These are phyloP conservation scores for Siniperca obscura DNA, from an alignment of 2,797 vertebrate genomes.

Conservation along the genomic window DNA sequence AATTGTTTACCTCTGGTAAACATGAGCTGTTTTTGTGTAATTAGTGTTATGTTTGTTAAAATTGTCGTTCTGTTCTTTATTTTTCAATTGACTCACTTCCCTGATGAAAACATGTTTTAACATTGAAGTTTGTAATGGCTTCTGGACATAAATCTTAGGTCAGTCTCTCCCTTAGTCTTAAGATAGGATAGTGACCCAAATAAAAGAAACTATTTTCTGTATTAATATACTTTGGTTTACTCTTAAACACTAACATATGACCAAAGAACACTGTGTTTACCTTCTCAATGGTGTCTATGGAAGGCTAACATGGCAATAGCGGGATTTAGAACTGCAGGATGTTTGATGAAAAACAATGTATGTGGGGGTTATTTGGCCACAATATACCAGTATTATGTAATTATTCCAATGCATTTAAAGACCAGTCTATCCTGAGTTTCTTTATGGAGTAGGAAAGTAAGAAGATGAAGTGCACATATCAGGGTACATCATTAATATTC, in stretches of 20 bases:
- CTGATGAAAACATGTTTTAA: constrained; percentile 13
- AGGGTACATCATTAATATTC: constrained; percentile 37
- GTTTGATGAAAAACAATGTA: constrained; percentile 9
- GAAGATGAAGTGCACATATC: constrained; percentile 51
- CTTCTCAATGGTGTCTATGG: constrained; percentile 57
- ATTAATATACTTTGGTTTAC: constrained; percentile 55
- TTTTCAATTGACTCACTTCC: constrained; percentile 32
- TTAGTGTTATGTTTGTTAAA: constrained; percentile 33
- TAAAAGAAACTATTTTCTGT: constrained; percentile 52
- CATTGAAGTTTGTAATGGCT: constrained; percentile 26
- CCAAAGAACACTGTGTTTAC: constrained; percentile 86
- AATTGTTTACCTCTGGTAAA: constrained; percentile 21
- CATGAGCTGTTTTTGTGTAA: constrained; percentile 41
- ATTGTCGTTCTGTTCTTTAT: constrained; percentile 10
- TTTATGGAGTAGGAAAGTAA: constrained; percentile 22
- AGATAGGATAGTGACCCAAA: constrained; percentile 38
- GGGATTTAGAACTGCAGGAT: constrained; percentile 46
- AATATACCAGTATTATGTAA: constrained; percentile 54
- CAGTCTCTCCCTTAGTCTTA: constrained; percentile 34
- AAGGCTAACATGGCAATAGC: constrained; percentile 54
- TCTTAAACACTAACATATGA: constrained; percentile 70
- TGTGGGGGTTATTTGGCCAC: constrained; percentile 36
- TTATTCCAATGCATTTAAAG: constrained; percentile 14
- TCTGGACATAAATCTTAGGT: constrained; percentile 35
- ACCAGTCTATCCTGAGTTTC: constrained; percentile 18